Percentiles rank a stretch among this genome's conserved stretches.
Conservation (phyloP, 2,113 vertebrate genomes). For the Hucho hucho region DNA sequence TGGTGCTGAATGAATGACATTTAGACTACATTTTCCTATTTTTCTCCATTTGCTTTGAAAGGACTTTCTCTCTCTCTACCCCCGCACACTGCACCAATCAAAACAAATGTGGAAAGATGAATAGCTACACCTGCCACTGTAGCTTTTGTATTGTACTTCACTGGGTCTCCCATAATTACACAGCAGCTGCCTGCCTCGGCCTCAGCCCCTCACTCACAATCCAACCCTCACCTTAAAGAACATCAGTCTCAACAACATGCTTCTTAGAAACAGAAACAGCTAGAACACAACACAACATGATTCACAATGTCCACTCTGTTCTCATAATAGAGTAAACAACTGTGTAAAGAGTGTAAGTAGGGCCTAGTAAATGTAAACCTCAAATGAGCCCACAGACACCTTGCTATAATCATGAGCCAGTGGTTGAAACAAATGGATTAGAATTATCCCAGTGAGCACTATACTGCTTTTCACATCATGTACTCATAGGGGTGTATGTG, state of each 20-base stretch:
- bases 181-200: constrained; percentile 24
- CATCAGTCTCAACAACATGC: constrained; percentile 7
- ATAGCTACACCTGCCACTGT: constrained; percentile 38
- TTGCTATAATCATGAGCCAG: no score
- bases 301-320: no score
- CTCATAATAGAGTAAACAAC: not conserved
- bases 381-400: no score
- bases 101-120: constrained; percentile 49
- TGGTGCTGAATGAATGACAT: constrained; percentile 80
- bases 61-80: constrained; percentile 19
- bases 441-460: no score
- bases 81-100: constrained; percentile 30
- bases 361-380: no score
- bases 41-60: constrained; percentile 70
- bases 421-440: no score
- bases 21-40: constrained; percentile 75
- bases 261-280: constrained; percentile 6
- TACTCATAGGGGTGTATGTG: no score
- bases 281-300: not conserved
- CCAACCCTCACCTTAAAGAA: constrained; percentile 35
- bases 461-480: no score
- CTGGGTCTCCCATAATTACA: constrained; percentile 52
- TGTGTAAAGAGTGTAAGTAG: not conserved
- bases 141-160: constrained; percentile 41
- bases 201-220: constrained; percentile 25